These are phyloP conservation scores for Xanthorhoe designata DNA, from an alignment of 2,888 invertebrate genomes.

Conservation along the genomic window DNA sequence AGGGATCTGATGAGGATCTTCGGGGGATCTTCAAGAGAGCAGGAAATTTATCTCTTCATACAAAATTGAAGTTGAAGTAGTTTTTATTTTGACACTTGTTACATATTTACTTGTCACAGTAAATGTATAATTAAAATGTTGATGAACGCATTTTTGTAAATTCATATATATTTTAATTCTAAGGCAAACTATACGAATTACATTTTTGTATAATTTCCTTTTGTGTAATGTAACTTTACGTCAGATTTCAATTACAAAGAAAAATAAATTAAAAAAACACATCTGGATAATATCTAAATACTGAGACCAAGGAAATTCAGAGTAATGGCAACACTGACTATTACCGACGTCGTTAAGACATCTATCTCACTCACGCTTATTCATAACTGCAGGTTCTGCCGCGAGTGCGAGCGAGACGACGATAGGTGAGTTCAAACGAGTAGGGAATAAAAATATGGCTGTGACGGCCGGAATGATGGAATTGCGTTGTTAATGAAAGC, in stretches of 20 bases:
- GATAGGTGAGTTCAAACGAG: conserved; percentile 57
- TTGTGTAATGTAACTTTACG: not conserved
- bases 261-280: conserved; percentile 17
- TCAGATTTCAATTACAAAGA: conserved; percentile 2
- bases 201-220: not conserved
- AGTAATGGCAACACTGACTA: conserved; percentile 36
- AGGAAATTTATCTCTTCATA: too few relatives aligned
- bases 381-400: conserved; percentile 43
- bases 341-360: conserved; percentile 25
- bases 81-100: too few relatives aligned
- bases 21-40: too few relatives aligned
- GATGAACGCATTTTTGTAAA: too few relatives aligned
- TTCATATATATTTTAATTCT: too few relatives aligned
- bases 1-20: too few relatives aligned
- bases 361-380: conserved; percentile 54
- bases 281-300: conserved; percentile 30
- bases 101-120: too few relatives aligned
- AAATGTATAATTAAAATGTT: too few relatives aligned
- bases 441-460: conserved; percentile 64
- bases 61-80: too few relatives aligned
- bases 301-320: conserved; percentile 35
- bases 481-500: conserved; percentile 49
- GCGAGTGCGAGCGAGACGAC: conserved; percentile 46
- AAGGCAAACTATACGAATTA: not conserved
- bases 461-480: conserved; percentile 53